phyloP scores from a whole-genome alignment of 2,797 vertebrate species.

The Muscicapa comitata region DNA sequence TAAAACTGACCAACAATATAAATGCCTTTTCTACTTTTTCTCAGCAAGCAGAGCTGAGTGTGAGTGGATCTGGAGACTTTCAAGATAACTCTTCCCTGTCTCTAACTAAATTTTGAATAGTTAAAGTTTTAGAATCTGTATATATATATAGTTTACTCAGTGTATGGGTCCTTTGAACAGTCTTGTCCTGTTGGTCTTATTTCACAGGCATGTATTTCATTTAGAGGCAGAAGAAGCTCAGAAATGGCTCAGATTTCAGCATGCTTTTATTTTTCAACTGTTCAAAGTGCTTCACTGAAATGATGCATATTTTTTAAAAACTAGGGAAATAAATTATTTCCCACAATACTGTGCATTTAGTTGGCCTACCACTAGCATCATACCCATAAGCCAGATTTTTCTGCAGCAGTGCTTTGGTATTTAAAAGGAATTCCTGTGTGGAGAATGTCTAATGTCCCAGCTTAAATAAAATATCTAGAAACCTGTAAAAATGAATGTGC shows the following conservation, averaged over 20 bases:
- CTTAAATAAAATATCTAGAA: neutral
- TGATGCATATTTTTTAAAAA: neutral
- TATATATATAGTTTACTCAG: neutral
- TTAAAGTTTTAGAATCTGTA: neutral
- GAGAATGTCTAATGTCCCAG: neutral
- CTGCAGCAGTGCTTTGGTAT: neutral
- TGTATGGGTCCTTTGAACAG: neutral
- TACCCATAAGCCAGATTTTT: neutral
- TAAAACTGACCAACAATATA: neutral
- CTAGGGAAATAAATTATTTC: neutral
- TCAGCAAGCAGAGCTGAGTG: neutral
- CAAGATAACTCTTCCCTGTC: neutral
- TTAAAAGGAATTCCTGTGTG: neutral
- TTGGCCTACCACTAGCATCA: neutral
- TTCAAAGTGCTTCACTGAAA: neutral
- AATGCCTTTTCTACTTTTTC: neutral
- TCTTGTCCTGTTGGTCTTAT: neutral
- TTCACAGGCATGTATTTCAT: neutral
- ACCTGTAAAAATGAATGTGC: neutral
- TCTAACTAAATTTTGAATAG: neutral
- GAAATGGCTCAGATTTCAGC: neutral
- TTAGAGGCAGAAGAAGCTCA: neutral
- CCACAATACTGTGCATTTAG: neutral
- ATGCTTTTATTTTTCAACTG: neutral
- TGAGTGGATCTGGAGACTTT: neutral